Evolutionary conservation across 2,888 invertebrate genomes (phyloP).

Genomic region (Bombylius major): DNA sequence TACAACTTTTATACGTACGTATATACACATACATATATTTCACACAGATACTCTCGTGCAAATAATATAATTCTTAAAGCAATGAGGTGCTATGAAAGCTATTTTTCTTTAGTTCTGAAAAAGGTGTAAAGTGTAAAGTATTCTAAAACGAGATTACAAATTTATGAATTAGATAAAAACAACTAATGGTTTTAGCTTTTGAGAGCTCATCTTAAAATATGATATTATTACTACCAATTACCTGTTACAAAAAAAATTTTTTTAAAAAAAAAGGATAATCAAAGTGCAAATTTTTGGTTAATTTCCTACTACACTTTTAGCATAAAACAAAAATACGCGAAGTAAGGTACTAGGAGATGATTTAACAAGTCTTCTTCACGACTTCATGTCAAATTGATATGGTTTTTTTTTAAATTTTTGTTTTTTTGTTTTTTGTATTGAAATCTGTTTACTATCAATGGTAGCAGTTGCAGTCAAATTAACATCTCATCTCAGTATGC

Average conservation of each 20-base stretch:
- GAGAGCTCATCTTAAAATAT: too few species aligned
- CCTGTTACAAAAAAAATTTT: too few species aligned
- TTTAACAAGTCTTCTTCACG: neutral
- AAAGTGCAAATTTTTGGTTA: too few species aligned
- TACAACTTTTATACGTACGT: neutral
- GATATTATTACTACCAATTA: too few species aligned
- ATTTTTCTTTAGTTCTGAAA: neutral
- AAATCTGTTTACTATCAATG: neutral
- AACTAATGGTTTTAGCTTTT: neutral
- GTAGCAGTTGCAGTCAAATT: constrained; percentile 2
- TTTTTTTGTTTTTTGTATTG: too few species aligned
- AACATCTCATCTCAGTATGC: constrained; percentile 8
- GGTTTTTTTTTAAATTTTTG: neutral
- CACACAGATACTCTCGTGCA: too few species aligned
- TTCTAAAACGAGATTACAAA: constrained; percentile 8
- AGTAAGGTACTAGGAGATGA: too few species aligned
- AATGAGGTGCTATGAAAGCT: neutral
- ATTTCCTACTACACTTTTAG: too few species aligned
- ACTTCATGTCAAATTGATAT: neutral
- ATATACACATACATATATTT: too few species aligned
- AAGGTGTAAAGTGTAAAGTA: constrained; percentile 5
- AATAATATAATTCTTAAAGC: neutral
- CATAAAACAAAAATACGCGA: too few species aligned
- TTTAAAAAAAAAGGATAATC: too few species aligned
- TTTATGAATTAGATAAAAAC: constrained; percentile 4